phyloP scores from a whole-genome alignment of 2,888 invertebrate species.

The Gandaritis pyraliata region DNA sequence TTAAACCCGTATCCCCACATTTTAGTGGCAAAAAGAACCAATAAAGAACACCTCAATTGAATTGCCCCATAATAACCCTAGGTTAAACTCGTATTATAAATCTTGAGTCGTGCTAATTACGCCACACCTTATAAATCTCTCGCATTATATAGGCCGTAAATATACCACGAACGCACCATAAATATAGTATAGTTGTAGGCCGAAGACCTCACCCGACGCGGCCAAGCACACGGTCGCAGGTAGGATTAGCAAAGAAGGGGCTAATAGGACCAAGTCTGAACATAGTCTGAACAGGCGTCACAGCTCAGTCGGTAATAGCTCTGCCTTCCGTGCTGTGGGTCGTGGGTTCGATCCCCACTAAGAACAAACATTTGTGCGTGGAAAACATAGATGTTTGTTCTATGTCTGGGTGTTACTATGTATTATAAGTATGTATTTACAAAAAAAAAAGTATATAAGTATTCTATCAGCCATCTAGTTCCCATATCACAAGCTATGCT shows the following conservation, averaged over 20 bases:
- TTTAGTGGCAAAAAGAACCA: slow-evolving; percentile 27
- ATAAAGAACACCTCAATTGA: slow-evolving; percentile 44
- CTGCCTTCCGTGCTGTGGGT: too few species aligned
- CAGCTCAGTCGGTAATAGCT: too few species aligned
- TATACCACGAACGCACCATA: slow-evolving; percentile 71
- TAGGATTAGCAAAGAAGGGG: neutral
- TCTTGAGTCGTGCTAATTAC: slow-evolving; percentile 73
- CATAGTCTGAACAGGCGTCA: too few species aligned
- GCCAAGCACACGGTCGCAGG: slow-evolving; percentile 35
- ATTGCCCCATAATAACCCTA: slow-evolving; percentile 56
- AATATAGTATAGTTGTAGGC: slow-evolving; percentile 71
- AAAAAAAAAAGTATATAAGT: too few species aligned
- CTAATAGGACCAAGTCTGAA: neutral
- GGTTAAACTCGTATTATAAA: slow-evolving; percentile 60
- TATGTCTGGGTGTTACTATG: too few species aligned
- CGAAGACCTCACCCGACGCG: slow-evolving; percentile 79
- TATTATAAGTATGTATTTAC: too few species aligned
- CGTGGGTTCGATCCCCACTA: too few species aligned
- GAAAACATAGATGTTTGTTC: too few species aligned
- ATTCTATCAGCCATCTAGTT: too few species aligned
- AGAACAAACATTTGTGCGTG: too few species aligned
- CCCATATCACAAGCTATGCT: too few species aligned
- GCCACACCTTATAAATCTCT: slow-evolving; percentile 74
- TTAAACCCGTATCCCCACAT: neutral
- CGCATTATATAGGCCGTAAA: slow-evolving; percentile 75